Evolutionary conservation across 2,113 vertebrate genomes (phyloP), one percentile per base, ranked within the genome.

Genomic region (Vombatus ursinus): DNA sequence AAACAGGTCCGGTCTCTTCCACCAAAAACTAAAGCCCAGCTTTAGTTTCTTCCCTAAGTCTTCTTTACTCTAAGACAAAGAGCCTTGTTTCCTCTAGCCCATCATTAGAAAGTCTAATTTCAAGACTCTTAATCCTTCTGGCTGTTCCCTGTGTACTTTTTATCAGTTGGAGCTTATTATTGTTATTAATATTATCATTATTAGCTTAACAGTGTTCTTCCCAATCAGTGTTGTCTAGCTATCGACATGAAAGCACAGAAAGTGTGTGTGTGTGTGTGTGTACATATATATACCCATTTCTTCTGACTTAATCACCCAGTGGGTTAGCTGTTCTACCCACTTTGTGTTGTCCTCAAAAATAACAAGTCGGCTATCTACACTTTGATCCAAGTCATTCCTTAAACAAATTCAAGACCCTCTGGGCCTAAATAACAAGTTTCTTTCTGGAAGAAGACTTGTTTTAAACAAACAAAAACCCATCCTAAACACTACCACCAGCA

Each of bases 401-500:
- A 22, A n/a, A n/a, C 19, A 16, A 7, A 77, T n/a, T 1, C 37
- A n/a, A n/a, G n/a, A 6, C 37, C 68, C 14, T 77, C 37, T 22
- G 16, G 68, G 16, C 68, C 19, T n/a, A n/a, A 16, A 6, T n/a
- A 37, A 22, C 14, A 22, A 77, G 16, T 8, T n/a, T n/a, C 68
- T 77, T 68, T 68, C 31, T 37, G 31, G 61, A 37, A 28, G 1
- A 68, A 68, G 12, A 4, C 37, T n/a, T 77, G 37, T 77, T 68
- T n/a, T n/a, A n/a, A 77, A 77, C 37, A 37, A 77, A n/a, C 14
- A 68, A 68, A 37, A 37, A 4, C 11, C 31, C 5, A 19, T 14
- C 12, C 4, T 1, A 14, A n/a, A n/a, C 14, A n/a, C 3, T 3
- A 14, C 28, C 12, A n/a, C 3, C 28, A 3, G 11, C 31, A 37